phyloP scores from a whole-genome alignment of 2,888 invertebrate genomes.

The Chelonus formosanus region DNA sequence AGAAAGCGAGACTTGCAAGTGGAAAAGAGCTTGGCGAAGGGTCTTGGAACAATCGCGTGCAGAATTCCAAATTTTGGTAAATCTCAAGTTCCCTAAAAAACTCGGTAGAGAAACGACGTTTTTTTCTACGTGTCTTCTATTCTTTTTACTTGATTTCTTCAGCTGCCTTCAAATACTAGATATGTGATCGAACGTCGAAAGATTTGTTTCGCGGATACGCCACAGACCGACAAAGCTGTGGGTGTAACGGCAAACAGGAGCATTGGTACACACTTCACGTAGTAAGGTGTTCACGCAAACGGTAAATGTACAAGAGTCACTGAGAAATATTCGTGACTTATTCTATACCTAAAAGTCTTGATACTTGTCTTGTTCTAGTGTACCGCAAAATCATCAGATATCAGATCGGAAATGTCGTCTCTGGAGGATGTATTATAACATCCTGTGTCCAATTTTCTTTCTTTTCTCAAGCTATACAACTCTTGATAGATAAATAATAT shows the following conservation, averaged over 20 bases:
- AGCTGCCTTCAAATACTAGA: slow-evolving; percentile 4
- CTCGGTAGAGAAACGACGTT: slow-evolving; percentile 9
- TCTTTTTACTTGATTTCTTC: not conserved
- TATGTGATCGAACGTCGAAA: slow-evolving; percentile 16
- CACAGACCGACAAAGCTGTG: not conserved
- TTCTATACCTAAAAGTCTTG: slow-evolving; percentile 4
- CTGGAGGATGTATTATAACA: slow-evolving; percentile 12
- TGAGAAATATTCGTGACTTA: not conserved
- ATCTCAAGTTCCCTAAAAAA: slow-evolving; percentile 1
- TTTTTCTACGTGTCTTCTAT: slow-evolving; percentile 7
- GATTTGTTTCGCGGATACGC: slow-evolving; percentile 1
- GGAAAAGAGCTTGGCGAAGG: not conserved
- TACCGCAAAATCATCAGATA: too few species aligned
- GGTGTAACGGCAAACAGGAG: not conserved
- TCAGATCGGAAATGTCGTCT: too few species aligned
- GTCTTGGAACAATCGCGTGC: slow-evolving; percentile 40
- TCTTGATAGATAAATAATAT: slow-evolving; percentile 57
- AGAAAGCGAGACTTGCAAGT: slow-evolving; percentile 2
- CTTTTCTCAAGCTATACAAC: not conserved
- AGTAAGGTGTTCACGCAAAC: slow-evolving; percentile 29
- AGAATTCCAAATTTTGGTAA: slow-evolving; percentile 50
- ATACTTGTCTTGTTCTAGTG: too few species aligned
- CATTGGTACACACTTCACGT: slow-evolving; percentile 55
- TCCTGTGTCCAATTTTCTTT: slow-evolving; percentile 10
- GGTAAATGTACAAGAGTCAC: slow-evolving; percentile 11